Base-by-base conservation (phyloP, 92 coral and sea anemone genomes). In the Porites lobata region DNA sequence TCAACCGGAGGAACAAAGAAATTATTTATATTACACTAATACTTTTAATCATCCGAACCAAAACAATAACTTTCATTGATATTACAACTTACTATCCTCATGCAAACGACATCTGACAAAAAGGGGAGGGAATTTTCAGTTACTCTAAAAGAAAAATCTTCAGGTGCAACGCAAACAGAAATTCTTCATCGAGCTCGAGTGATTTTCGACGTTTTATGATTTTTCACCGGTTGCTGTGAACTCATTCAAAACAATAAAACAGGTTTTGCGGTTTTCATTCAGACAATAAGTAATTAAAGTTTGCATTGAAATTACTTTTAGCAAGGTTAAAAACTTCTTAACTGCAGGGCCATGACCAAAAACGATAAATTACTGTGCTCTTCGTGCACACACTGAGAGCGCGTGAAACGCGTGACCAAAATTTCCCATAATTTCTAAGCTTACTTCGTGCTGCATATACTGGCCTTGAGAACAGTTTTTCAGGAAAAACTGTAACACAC, bases 61-160 rank as follows among this genome's bases (percentile, higher is more conserved):
- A 79, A 63, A 79, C 72, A 79, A 79, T 64, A 58, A 63, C 72
- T 79, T 65, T 65, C n/a, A 63, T 65, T 62, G 71, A 62, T 13
- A 17, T 50, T 18, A 78, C 3, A 61, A 43, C 29, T 77, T 76
- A n/a, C 21, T 9, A 62, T 63, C 52, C 29, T 47, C 59, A 32
- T 50, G 51, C 14, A 62, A 78, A 78, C 58, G 58, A 78, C 4
- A 43, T 12, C 14, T 24, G 65, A 62, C 72, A 65, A 19, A 65
- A 52, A 6, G 15, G 26, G 19, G 61, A 13, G 47, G 47, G 1
- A 17, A 38, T 43, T 29, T 47, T 78, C 50, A 54, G 22, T 18
- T 8, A 4, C 13, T 19, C 24, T 14, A 12, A 8, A 38, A 38
- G 47, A 38, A 7, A 50, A 51, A 17, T 73, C 0, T 56, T 14